Evolutionary conservation across 2,888 invertebrate genomes (phyloP).

Genomic region (Phyto melanocephala): DNA sequence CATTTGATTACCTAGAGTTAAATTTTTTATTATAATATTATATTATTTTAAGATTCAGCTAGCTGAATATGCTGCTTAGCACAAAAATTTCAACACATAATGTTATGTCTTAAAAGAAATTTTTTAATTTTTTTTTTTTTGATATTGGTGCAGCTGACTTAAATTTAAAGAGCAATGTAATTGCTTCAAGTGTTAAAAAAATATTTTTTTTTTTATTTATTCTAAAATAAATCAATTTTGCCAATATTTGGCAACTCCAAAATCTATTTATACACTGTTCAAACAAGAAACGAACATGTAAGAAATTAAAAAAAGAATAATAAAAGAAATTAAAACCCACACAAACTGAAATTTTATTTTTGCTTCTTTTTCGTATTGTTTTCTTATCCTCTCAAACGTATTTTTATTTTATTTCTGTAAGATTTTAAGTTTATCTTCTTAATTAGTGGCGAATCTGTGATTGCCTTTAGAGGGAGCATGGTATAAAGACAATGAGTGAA

Average conservation of each 20-base stretch:
- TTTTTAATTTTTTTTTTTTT: too few species aligned
- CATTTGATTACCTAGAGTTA: too few species aligned
- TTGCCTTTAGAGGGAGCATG: conserved; percentile 18
- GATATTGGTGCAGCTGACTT: too few species aligned
- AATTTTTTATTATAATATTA: too few species aligned
- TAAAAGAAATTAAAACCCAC: conserved; percentile 28
- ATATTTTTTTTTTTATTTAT: too few species aligned
- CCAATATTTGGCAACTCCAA: conserved; percentile 5
- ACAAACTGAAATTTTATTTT: conserved; percentile 58
- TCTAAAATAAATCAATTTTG: background rate
- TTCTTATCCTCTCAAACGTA: conserved; percentile 2
- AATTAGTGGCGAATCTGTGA: conserved; percentile 66
- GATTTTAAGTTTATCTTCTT: conserved; percentile 66
- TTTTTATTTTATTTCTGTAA: conserved; percentile 22
- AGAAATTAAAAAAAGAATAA: background rate
- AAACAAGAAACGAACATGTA: conserved; percentile 10
- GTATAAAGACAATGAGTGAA: background rate
- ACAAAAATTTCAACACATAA: too few species aligned
- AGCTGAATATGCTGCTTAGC: too few species aligned
- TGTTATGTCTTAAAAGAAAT: too few species aligned
- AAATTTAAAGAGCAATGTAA: too few species aligned
- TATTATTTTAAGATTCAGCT: too few species aligned
- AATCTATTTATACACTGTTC: conserved; percentile 25
- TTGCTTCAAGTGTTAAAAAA: too few species aligned
- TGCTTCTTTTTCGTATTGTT: background rate